Base-by-base conservation (phyloP, 2,113 vertebrate genomes). In the Brevimyrus niger region DNA sequence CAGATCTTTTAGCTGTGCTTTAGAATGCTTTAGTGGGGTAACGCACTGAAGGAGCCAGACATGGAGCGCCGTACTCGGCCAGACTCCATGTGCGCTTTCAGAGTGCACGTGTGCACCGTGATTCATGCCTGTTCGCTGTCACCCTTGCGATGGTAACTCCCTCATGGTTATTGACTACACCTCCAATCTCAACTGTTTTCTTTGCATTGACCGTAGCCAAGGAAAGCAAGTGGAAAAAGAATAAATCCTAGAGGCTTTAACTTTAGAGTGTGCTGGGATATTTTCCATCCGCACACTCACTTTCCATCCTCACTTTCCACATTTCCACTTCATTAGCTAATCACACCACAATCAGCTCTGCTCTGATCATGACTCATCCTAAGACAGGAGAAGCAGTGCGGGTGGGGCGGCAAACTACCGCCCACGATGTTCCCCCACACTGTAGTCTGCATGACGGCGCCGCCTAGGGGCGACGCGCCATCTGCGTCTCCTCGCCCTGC, bases 211-310 rank as follows among this genome's bases (percentile, higher is more conserved):
- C 50, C 31, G 35, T 48, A 58, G 93, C 92, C 94, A 94, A 93
- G 92, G 90, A 91, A 93, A 93, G 90, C 91, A 94, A 90, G 82
- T 93, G 92, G 90, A 90, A 91, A 91, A 93, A 83, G 82, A 90
- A 91, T 84, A 87, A 89, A 86, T 51, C 76, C 84, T 88, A 89
- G 88, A 51, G 91, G 90, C 87, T 91, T 90, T 90, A 89, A 88
- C 90, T 46, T 84, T 10, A 84, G 82, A 84, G 90, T 89, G 88
- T 90, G 91, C 86, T 48, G 86, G 91, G 91, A 92, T 91, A 92
- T 91, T 92, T 92, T 92, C 92, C 93, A 88, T 91, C 91, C 92
- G 76, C 53, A 55, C 53, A 21, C 19, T 55, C 53, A 55, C 53
- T 55, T 55, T 55, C 53, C 53, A 55, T 55, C 53, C 19, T 87